Conservation (phyloP, 2,797 vertebrate genomes). For the Paramormyrops hopkinsi region DNA sequence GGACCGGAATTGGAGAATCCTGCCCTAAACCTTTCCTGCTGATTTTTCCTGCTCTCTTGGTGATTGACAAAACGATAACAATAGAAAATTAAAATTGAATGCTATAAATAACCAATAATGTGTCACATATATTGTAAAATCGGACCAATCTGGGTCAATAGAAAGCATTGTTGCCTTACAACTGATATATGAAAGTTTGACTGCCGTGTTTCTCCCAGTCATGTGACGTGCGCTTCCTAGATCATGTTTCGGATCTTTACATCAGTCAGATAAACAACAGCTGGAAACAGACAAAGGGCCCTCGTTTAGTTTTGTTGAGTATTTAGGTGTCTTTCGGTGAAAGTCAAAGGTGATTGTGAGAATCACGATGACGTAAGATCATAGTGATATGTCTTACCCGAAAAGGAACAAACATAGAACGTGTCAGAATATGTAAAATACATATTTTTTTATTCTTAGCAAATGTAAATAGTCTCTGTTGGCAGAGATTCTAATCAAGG, state of each 20-base stretch:
- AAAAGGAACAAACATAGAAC: background rate
- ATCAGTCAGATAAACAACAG: background rate
- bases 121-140: background rate
- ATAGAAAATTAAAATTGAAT: background rate
- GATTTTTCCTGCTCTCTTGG: background rate
- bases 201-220: background rate
- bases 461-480: background rate
- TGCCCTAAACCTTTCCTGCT: background rate
- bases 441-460: background rate
- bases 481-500: background rate
- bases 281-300: background rate
- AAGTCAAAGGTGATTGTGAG: background rate
- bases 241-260: background rate
- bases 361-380: background rate
- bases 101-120: background rate
- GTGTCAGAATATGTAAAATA: background rate
- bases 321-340: background rate
- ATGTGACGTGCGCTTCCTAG: background rate
- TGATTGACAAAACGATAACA: background rate
- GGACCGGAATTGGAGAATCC: background rate
- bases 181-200: background rate
- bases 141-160: background rate
- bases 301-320: background rate
- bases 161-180: background rate
- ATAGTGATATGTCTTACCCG: background rate